Conservation (phyloP, 2,113 vertebrate genomes). For the Periophthalmus modestus region DNA sequence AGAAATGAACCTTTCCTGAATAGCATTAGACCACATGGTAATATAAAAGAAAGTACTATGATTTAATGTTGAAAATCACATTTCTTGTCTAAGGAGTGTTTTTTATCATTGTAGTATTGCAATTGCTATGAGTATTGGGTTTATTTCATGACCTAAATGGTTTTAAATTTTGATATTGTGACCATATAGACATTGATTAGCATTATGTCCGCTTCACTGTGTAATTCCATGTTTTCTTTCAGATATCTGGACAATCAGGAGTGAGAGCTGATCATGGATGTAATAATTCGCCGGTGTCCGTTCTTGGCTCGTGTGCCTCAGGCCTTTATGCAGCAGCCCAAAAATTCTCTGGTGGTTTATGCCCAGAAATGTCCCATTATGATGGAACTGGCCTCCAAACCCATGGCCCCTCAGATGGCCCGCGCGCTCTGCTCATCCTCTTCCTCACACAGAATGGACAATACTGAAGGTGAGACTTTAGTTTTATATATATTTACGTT, state of each 20-base stretch:
- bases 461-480: slow-evolving; percentile 71
- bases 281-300: slow-evolving; percentile 89
- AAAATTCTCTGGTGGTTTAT: slow-evolving; percentile 85
- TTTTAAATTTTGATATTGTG: too few relatives aligned
- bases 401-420: slow-evolving; percentile 76
- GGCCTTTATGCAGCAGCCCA: slow-evolving; percentile 91
- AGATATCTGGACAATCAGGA: slow-evolving; percentile 52
- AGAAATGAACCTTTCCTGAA: too few relatives aligned
- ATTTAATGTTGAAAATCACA: too few relatives aligned
- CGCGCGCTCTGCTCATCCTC: slow-evolving; percentile 82
- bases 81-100: too few relatives aligned
- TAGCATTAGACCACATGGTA: too few relatives aligned
- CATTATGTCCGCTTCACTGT: too few relatives aligned
- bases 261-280: slow-evolving; percentile 80
- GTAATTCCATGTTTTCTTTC: background rate
- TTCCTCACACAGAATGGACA: slow-evolving; percentile 61
- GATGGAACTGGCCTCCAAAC: slow-evolving; percentile 87
- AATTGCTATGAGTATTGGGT: too few relatives aligned
- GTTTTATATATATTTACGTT: background rate
- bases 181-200: too few relatives aligned
- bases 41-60: too few relatives aligned
- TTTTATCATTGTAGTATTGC: too few relatives aligned
- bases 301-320: slow-evolving; percentile 91
- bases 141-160: too few relatives aligned
- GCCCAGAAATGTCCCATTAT: slow-evolving; percentile 93